Percentiles rank a stretch among this genome's conserved stretches.
Conservation (phyloP, 2,113 vertebrate species). For the Kobus ellipsiprymnus region DNA sequence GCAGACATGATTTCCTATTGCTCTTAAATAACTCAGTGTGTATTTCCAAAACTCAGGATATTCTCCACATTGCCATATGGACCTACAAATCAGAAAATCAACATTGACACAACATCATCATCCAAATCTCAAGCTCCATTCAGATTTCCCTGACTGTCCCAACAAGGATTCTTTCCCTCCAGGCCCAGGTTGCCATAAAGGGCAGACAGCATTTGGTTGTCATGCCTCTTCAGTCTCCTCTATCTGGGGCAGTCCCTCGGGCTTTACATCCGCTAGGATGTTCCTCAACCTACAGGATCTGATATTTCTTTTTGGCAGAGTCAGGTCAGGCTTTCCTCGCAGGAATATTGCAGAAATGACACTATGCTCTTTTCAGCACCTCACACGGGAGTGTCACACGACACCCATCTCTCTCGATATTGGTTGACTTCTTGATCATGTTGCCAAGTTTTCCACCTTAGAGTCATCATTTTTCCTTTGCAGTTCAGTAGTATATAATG, state of each 20-base stretch:
- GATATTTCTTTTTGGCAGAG: not conserved
- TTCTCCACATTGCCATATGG: not conserved
- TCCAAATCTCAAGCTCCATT: not conserved
- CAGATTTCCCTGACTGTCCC: not conserved
- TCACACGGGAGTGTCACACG: rapidly evolving
- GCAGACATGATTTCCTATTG: not conserved
- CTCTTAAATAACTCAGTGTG: not conserved
- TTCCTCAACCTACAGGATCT: not conserved
- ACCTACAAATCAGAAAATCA: not conserved
- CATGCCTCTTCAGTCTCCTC: not conserved
- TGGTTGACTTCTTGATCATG: not conserved
- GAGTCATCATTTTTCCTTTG: not conserved
- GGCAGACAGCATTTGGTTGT: not conserved
- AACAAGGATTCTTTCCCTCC: not conserved
- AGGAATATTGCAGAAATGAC: not conserved
- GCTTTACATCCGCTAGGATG: not conserved
- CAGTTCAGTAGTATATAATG: not conserved
- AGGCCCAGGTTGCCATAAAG: not conserved
- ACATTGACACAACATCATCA: not conserved
- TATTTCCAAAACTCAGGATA: not conserved
- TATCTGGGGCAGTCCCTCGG: not conserved
- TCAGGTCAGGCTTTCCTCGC: not conserved
- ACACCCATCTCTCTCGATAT: not conserved
- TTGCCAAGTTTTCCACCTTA: not conserved
- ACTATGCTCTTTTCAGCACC: not conserved